These are phyloP conservation scores for Thunnus albacares DNA, from an alignment of 2,797 vertebrate genomes.

Conservation along the genomic window DNA sequence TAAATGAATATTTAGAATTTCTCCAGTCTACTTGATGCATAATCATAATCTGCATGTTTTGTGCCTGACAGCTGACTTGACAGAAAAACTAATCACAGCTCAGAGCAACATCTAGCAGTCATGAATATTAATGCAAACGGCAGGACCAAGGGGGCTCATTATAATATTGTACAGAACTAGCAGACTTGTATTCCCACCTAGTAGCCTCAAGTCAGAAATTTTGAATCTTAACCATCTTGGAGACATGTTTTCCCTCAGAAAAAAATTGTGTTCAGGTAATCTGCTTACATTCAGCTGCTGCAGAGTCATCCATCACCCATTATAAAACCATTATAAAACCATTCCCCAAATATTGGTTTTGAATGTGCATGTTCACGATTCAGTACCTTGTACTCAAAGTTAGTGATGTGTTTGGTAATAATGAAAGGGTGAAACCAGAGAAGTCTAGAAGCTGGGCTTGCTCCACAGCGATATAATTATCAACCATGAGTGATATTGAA, in stretches of 20 bases:
- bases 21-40: constrained; percentile 19
- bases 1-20: constrained; percentile 16
- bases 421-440: background rate
- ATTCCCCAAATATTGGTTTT: constrained; percentile 17
- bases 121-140: constrained; percentile 42
- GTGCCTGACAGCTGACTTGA: constrained; percentile 34
- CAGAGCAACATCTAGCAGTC: constrained; percentile 36
- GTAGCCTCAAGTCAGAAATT: constrained; percentile 18
- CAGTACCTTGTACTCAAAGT: constrained; percentile 7
- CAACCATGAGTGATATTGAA: constrained; percentile 6
- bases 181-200: constrained; percentile 7
- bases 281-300: constrained; percentile 1
- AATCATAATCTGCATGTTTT: constrained; percentile 27
- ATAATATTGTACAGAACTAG: constrained; percentile 23
- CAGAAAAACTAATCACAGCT: constrained; percentile 49
- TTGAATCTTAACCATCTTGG: constrained; percentile 1
- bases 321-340: constrained; percentile 23
- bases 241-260: background rate
- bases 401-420: constrained; percentile 10
- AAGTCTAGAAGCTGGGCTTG: background rate
- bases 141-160: constrained; percentile 29
- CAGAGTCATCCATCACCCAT: constrained; percentile 35
- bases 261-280: constrained; percentile 14
- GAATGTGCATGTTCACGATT: constrained; percentile 12
- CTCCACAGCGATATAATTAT: background rate